Percentiles rank a stretch among this genome's conserved stretches.
Conservation (phyloP, 2,113 vertebrate genomes). For the Zapus hudsonius region DNA sequence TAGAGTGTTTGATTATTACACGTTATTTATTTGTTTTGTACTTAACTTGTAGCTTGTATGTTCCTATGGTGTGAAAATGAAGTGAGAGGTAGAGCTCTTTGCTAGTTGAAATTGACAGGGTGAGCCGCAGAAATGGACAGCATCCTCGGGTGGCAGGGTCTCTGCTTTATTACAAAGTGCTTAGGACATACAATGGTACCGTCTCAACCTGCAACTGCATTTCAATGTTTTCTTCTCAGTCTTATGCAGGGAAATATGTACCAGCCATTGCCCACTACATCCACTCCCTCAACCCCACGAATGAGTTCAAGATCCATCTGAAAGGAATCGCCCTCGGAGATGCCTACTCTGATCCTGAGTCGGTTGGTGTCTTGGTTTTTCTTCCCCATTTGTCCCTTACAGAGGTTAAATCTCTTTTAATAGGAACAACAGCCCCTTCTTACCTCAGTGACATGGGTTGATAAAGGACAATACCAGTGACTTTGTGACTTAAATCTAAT, state of each 20-base stretch:
- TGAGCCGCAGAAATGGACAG: no score
- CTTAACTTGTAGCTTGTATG: no score
- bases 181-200: accelerated
- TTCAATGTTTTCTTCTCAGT: conserved; percentile 73
- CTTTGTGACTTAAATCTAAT: conserved; percentile 66
- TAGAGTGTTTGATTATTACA: neutral
- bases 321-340: conserved; percentile 89
- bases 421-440: conserved; percentile 54
- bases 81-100: neutral
- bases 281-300: conserved; percentile 87
- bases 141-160: neutral
- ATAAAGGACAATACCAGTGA: conserved; percentile 58
- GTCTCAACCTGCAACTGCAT: accelerated
- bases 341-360: conserved; percentile 90
- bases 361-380: conserved; percentile 79
- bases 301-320: conserved; percentile 88
- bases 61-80: neutral
- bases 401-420: neutral
- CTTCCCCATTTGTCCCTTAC: conserved; percentile 16
- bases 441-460: conserved; percentile 48
- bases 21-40: neutral
- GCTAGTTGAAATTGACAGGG: neutral
- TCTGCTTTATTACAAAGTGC: neutral
- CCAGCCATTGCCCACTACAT: conserved; percentile 88
- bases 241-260: conserved; percentile 90